Base-by-base conservation (phyloP, 2,888 invertebrate species). In the Dasypogon diadema region DNA sequence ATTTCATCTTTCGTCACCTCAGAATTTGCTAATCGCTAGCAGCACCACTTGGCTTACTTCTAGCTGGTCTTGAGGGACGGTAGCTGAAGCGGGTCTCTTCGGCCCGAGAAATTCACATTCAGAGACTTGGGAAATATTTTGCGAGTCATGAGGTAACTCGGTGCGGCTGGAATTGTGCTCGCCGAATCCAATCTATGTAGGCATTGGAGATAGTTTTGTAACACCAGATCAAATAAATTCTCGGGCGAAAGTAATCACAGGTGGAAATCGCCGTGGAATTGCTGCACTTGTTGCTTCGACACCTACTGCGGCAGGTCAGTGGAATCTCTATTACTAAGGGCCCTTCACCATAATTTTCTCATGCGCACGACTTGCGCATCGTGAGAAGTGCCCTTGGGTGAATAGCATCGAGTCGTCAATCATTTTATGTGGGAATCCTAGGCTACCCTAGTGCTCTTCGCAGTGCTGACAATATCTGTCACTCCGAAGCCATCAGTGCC, bases 1-100 rank as follows among this genome's bases (percentile, higher is more conserved):
- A 24, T 58, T 58, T 30, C 58, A 58, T 58, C 58, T 58, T 58
- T 58, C 58, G 58, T 58, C 58, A 58, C 26, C 30, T 30, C 26
- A 58, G n/a, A 58, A 58, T 58, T 58, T 26, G 58, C 30, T 58
- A 58, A 58, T 14, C 30, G 10, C 51, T 16, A 16, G 2, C 16
- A 51, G 16, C 55, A 55, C 16, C 22, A 22, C 22, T 8, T 14
- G 8, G 3, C n/a, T 22, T 56, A n/a, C 26, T 24, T 21, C 12
- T 24, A 12, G 24, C 56, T n/a, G n/a, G 56, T 26, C 22, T n/a
- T 3, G 30, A 30, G 3, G 3, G 30, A 30, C 8, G 8, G 30
- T 3, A 30, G 8, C 3, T 5, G 8, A 30, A 30, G 30, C 30
- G 8, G 8, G 30, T 30, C 56, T 2, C 16, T 30, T 16, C 12